phyloP scores from a whole-genome alignment of 2,888 invertebrate species.

The Xanthia icteritia region DNA sequence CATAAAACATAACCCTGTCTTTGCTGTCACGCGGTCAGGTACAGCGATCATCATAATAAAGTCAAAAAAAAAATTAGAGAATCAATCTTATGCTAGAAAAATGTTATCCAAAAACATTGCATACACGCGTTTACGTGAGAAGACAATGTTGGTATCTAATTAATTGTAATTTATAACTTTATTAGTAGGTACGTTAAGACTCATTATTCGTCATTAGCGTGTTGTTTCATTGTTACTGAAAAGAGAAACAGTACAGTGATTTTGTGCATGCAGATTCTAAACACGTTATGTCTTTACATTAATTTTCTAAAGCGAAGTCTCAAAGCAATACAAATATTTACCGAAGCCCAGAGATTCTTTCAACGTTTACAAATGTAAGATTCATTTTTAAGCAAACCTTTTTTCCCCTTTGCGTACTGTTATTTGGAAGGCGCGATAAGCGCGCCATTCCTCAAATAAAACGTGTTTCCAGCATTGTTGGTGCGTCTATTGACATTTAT shows the following conservation, averaged over 20 bases:
- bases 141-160: neutral
- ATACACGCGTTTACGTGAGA: neutral
- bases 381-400: conserved; percentile 38
- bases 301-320: neutral
- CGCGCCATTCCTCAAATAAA: conserved; percentile 35
- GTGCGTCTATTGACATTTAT: conserved; percentile 44
- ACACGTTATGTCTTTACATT: neutral
- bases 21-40: neutral
- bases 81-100: neutral
- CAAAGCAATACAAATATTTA: conserved; percentile 26
- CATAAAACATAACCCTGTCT: neutral
- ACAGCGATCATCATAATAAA: neutral
- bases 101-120: neutral
- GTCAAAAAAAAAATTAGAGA: neutral
- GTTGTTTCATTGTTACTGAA: neutral
- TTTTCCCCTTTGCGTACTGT: conserved; percentile 18
- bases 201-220: conserved; percentile 33
- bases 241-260: neutral
- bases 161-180: conserved; percentile 35
- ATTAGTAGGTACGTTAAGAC: neutral
- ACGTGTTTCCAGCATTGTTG: conserved; percentile 21
- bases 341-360: conserved; percentile 15
- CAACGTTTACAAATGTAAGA: conserved; percentile 31
- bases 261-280: neutral
- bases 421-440: conserved; percentile 33